Conservation (phyloP, 1,140 invertebrate genomes). For the Lamellibrachia luymesi region DNA sequence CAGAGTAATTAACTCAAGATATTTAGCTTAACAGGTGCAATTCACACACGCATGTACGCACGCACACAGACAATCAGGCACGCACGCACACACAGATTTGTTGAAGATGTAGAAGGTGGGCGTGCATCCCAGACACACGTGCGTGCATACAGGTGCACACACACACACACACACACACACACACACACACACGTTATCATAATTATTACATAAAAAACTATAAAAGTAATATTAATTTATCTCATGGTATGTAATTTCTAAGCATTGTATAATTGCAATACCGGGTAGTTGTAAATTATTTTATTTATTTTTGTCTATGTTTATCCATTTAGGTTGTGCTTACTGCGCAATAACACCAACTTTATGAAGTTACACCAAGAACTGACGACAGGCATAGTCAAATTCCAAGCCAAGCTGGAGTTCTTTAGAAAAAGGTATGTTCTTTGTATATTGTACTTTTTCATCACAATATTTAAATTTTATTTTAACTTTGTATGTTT, state of each 20-base stretch:
- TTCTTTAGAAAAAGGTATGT: background rate
- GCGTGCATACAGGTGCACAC: no score
- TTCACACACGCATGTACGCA: no score
- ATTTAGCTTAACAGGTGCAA: no score
- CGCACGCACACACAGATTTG: no score
- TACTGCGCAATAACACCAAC: background rate
- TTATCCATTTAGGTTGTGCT: background rate
- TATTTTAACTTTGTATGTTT: no score
- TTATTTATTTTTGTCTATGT: background rate
- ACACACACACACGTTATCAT: background rate
- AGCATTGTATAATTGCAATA: background rate
- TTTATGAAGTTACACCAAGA: background rate
- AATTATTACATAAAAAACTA: background rate
- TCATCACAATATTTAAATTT: background rate
- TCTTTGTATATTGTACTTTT: background rate
- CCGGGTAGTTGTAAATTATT: background rate
- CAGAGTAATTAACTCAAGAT: no score
- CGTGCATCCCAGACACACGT: no score
- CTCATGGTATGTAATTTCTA: background rate
- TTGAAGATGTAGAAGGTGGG: no score
- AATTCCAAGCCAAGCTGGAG: background rate
- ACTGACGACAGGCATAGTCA: background rate
- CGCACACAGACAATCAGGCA: no score
- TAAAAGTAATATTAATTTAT: background rate
- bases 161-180: no score